Base-by-base conservation (phyloP, 2,113 vertebrate species). In the Lanius ludovicianus region DNA sequence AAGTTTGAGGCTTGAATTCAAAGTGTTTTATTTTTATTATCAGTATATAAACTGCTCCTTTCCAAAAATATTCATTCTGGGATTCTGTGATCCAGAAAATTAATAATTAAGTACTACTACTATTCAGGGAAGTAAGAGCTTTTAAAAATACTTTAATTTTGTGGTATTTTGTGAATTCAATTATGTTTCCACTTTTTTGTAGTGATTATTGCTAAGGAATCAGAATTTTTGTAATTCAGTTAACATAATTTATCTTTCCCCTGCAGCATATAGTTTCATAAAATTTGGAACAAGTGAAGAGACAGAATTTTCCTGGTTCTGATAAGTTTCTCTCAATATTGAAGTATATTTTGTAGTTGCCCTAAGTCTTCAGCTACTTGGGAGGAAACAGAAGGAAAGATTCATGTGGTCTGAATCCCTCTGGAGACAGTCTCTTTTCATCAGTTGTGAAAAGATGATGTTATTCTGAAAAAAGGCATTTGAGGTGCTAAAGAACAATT, bases 361-460 rank as follows among this genome's bases (percentile, higher is more conserved):
- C 15, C 4, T 41, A n/a, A 52, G 1, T n/a, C 10, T 73, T 86
- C 50, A 65, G 20, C 5, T 84, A 15, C 22, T 42, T 14, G 53
- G 17, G 53, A 80, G 24, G 19, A 85, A 73, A 15, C 6, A 60
- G 49, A 80, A 44, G 37, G 35, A 85, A 59, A 4, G 30, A 69
- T 37, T 83, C 13, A 20, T 20, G 15, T 3, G 76, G 9, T 20
- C 42, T 57, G n/a, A 74, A 84, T 65, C 6, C 6, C 2, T 37
- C 22, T 57, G 71, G 23, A 76, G 41, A 10, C 6, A 80, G 64
- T 14, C 19, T 25, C 23, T 71, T 47, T 75, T 44, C 21, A 31
- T 9, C 2, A 2, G 3, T 11, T 37, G 10, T 33, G 37, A 41
- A 60, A n/a, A n/a, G n/a, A n/a, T n/a, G n/a, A n/a, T n/a, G n/a